Percentiles rank a stretch among this genome's conserved stretches.
phyloP scores from a whole-genome alignment of 2,113 vertebrate genomes.

The Podilymbus podiceps region DNA sequence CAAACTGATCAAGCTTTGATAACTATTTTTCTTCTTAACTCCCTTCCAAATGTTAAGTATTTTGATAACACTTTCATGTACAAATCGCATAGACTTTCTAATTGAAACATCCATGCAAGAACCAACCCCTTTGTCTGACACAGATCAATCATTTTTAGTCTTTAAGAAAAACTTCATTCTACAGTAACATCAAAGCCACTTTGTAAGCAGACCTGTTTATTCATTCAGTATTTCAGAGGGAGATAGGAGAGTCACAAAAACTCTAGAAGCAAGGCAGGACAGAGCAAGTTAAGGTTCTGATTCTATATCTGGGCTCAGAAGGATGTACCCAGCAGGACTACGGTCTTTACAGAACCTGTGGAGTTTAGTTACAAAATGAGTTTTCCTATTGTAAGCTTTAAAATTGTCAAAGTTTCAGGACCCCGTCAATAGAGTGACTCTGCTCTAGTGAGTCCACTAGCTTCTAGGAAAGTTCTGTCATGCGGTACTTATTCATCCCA shows the following conservation, averaged over 20 bases:
- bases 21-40: background rate
- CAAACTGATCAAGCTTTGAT: background rate
- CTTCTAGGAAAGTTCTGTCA: background rate
- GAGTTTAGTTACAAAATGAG: background rate
- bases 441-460: background rate
- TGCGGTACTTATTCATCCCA: fast-evolving
- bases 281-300: background rate
- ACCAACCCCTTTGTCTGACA: background rate
- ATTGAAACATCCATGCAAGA: background rate
- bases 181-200: background rate
- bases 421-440: background rate
- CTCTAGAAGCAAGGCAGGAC: background rate
- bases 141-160: background rate
- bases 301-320: background rate
- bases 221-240: background rate
- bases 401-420: background rate
- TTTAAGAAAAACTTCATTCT: background rate
- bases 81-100: background rate
- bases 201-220: background rate
- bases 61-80: background rate
- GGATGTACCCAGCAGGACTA: background rate
- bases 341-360: background rate
- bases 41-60: background rate
- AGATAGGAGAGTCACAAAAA: background rate
- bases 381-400: background rate